phyloP scores from a whole-genome alignment of 2,113 vertebrate genomes.

The Epinephelus lanceolatus region DNA sequence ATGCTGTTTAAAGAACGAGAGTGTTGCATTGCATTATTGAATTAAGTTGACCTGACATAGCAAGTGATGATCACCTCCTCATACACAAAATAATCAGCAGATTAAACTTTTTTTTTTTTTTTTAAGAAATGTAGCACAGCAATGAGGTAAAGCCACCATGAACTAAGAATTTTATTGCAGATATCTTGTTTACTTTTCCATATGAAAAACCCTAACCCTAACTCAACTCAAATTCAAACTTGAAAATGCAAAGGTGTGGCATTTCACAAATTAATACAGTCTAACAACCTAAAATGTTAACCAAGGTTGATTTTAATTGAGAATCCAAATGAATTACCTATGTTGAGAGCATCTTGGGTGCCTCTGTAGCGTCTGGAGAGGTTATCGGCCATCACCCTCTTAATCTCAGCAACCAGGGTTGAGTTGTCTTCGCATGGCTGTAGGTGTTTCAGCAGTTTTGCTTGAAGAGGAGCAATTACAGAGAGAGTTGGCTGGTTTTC shows the following conservation, averaged over 20 bases:
- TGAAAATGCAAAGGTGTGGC: not conserved
- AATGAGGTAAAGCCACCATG: not conserved
- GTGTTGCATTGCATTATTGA: not conserved
- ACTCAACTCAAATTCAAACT: not conserved
- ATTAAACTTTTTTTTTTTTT: too few relatives aligned
- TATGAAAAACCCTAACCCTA: not conserved
- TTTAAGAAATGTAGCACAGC: too few relatives aligned
- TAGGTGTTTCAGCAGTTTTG: not conserved
- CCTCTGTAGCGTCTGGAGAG: not conserved
- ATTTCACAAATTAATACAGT: not conserved
- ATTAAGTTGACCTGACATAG: not conserved
- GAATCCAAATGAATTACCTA: not conserved
- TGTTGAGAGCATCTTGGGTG: not conserved
- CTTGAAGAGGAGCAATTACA: not conserved
- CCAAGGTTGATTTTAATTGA: not conserved
- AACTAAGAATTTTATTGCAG: not conserved
- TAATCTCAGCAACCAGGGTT: not conserved
- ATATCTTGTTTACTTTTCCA: not conserved
- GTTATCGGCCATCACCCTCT: not conserved
- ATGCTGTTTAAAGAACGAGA: conserved; percentile 1
- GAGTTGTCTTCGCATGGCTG: not conserved
- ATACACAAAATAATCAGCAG: not conserved
- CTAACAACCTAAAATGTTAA: not conserved
- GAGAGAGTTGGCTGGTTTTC: not conserved
- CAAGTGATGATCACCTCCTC: not conserved